Base-by-base conservation (phyloP, 2,113 vertebrate species). In the Litocranius walleri region DNA sequence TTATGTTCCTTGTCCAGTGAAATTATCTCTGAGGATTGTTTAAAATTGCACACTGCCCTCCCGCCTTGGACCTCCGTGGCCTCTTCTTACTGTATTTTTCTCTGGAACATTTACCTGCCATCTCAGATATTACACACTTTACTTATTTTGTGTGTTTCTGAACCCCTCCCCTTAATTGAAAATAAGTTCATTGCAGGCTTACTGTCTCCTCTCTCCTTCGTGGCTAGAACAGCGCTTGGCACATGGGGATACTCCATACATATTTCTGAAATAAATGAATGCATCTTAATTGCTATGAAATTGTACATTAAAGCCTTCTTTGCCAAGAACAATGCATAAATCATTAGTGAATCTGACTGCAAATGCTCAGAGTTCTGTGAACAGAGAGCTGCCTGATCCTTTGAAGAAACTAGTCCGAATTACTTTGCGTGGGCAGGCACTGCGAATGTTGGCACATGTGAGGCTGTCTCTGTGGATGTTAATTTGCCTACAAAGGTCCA, bases 161-260 rank as follows among this genome's bases (percentile, higher is more conserved):
- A 7, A 36, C 33, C 40, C 14, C 61, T 67, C 43, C 12, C 17
- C 6, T 15, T 29, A 88, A 7, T 1, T 91, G 85, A 67, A 67
- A 92, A 21, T 27, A 43, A 95, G 81, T 3, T 23, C 59, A 15
- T 15, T n/a, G 27, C 4, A 13, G 45, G 27, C 17, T 90, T 23
- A 25, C 43, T 43, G 54, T 50, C 33, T 2, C 7, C 30, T n/a
- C 0, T 36, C 27, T 61, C 62, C 54, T 48, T 48, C 0, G 0
- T 10, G 27, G 56, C 56, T 87, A 57, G 50, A 82, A 56, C 50
- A 62, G 61, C 11, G 14, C 50, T 62, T 92, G 33, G 12, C 33
- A 56, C 9, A 1, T 17, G 27, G 36, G 25, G 12, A 7, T 14
- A 12, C 27, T 45, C 40, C 7, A 1, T 40, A 11, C 23, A 12